phyloP scores from a whole-genome alignment of 2,797 vertebrate genomes.

The Alca torda region DNA sequence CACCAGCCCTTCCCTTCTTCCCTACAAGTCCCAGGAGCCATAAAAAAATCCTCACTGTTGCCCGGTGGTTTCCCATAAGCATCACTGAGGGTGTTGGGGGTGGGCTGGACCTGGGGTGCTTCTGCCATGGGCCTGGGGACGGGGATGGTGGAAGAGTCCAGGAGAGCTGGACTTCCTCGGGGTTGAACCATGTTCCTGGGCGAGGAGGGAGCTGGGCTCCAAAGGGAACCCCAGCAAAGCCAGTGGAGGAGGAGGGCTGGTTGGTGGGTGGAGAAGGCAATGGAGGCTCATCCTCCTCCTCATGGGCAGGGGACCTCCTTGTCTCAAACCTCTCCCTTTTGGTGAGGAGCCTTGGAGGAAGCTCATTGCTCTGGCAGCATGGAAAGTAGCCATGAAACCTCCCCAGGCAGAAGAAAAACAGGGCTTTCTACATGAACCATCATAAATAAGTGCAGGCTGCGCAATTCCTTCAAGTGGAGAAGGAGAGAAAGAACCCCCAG shows the following conservation, averaged over 20 bases:
- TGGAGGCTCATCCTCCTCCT: neutral
- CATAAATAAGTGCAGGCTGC: neutral
- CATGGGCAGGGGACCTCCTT: neutral
- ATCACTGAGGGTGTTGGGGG: rapidly evolving
- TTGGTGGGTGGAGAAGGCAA: neutral
- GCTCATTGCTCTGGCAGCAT: rapidly evolving
- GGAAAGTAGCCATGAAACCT: neutral
- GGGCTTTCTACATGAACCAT: neutral
- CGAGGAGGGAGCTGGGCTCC: neutral
- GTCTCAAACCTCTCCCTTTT: neutral
- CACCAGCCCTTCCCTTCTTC: neutral
- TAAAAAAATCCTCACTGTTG: neutral
- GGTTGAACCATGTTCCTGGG: rapidly evolving
- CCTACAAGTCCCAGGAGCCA: neutral
- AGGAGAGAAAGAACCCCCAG: neutral
- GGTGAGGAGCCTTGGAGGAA: neutral
- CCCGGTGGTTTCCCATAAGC: neutral
- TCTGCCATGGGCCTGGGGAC: neutral
- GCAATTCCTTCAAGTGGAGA: neutral
- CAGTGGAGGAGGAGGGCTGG: neutral
- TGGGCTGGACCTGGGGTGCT: neutral
- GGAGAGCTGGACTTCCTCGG: neutral
- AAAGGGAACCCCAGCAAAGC: neutral
- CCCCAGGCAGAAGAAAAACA: neutral
- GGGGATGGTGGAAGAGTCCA: neutral